Base-by-base conservation (phyloP, 1,140 invertebrate genomes). In the Solenopsis fugax region DNA sequence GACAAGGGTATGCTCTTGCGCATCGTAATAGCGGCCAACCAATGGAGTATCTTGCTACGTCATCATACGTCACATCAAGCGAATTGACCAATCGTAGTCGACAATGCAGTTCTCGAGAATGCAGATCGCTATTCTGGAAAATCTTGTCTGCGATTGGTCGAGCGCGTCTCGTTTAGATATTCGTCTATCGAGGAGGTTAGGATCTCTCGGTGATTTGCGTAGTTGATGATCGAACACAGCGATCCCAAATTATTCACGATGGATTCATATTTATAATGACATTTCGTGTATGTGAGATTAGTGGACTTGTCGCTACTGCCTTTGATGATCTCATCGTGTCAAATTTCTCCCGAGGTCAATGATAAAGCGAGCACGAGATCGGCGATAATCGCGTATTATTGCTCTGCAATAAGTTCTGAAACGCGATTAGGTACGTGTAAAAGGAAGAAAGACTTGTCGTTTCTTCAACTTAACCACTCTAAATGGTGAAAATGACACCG, bases 401-500 rank as follows among this genome's bases (percentile, higher is more conserved):
- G 16, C 18, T 16, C 45, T 54, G 6, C 18, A 75, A 50, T 21
- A 37, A 13, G 37, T 69, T 24, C 3, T 69, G 45, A 10, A 24
- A 64, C 62, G 29, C 3, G 29, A 75, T 75, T 75, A 48, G 12
- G 6, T 16, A 5, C 34, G 16, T 29, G 16, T 2, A n/a, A 24
- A 41, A 37, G 16, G 5, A n/a, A 37, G 56, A 48, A 37, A 80
- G 24, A 12, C 2, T 7, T 4, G 12, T 75, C 18, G 21, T 16
- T 71, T 18, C 60, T 18, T 73, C 18, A 41, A 52, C 21, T 54
- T 45, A 71, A 34, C 12, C 48, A 89, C 71, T 77, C 88, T 93
- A 93, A 88, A 93, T 93, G 90, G 92, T 94, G 58, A 94, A 92
- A 76, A 94, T 93, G 93, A 91, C 91, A 90, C 86, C 91, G 12